Conservation (phyloP, 2,888 invertebrate species). For the Eumacrocentrus americanus region DNA sequence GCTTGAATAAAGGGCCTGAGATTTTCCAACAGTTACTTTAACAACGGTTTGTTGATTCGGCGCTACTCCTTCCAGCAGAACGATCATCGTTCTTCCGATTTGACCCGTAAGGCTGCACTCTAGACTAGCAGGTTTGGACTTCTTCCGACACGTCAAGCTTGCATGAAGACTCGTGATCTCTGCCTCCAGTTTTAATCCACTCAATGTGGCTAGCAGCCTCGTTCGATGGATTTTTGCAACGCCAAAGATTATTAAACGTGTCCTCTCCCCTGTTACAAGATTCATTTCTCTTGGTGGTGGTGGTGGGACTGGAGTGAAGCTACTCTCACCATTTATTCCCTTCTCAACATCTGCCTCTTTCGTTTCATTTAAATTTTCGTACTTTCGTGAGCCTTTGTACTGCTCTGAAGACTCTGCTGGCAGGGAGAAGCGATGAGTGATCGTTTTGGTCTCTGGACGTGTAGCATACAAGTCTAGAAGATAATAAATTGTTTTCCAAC, state of each 20-base stretch:
- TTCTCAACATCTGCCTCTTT: constrained; percentile 68
- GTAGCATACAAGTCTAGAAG: constrained; percentile 91
- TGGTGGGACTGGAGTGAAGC: constrained; percentile 60
- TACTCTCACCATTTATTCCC: constrained; percentile 60
- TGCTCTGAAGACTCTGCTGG: constrained; percentile 75
- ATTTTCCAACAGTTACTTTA: constrained; percentile 89
- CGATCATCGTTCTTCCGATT: constrained; percentile 90
- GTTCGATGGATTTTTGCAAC: constrained; percentile 87
- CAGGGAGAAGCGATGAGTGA: constrained; percentile 79
- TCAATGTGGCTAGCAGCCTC: constrained; percentile 84
- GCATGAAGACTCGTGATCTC: constrained; percentile 91
- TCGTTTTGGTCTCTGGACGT: constrained; percentile 93
- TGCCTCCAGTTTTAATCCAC: constrained; percentile 92
- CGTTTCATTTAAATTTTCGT: constrained; percentile 66
- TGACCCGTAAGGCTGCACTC: constrained; percentile 88
- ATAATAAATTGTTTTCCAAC: constrained; percentile 95
- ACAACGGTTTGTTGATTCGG: constrained; percentile 94
- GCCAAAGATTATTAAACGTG: constrained; percentile 84
- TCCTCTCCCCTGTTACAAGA: constrained; percentile 68
- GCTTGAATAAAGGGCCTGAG: constrained; percentile 90
- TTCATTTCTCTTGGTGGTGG: constrained; percentile 37
- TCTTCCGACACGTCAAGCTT: constrained; percentile 90
- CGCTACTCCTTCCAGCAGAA: constrained; percentile 86
- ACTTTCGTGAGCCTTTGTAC: constrained; percentile 67
- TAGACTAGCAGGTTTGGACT: constrained; percentile 72